Percentiles rank a stretch among this genome's conserved stretches.
Evolutionary conservation across 37 sponge, comb jelly and placozoan genomes (phyloP).

Genomic region (Aplysina aerophoba): DNA sequence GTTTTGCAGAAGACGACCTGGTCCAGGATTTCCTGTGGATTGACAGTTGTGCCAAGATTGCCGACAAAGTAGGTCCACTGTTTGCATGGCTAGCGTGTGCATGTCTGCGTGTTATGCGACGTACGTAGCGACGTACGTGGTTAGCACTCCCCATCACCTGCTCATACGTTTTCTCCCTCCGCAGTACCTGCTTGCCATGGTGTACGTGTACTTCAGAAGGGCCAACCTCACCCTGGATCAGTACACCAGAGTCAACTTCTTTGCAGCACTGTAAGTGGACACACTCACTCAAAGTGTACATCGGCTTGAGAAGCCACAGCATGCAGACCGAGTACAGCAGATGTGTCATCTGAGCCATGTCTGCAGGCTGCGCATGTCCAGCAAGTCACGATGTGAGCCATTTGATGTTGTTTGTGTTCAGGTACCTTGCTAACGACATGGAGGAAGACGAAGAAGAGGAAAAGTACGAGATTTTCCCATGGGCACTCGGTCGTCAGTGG

Average conservation of each 20-base stretch:
- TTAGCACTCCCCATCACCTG: no score
- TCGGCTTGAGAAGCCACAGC: no score
- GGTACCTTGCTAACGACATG: conserved; percentile 86
- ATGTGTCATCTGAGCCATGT: no score
- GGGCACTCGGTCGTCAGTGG: conserved; percentile 82
- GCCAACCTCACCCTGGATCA: conserved; percentile 57
- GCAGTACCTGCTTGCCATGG: conserved; percentile 88
- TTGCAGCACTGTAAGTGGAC: conserved; percentile 70
- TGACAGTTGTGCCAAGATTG: conserved; percentile 74
- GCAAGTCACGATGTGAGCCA: no score
- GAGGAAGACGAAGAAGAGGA: conserved; percentile 91
- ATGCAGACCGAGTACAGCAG: no score
- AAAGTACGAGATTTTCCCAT: conserved; percentile 87
- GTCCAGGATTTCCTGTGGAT: conserved; percentile 84
- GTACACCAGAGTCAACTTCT: conserved; percentile 73
- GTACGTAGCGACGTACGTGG: no score
- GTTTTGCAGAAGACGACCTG: conserved; percentile 59
- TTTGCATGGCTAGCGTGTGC: no score
- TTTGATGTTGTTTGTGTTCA: not conserved
- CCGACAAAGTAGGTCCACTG: conserved; percentile 65
- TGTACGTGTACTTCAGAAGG: conserved; percentile 86
- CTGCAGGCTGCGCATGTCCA: no score
- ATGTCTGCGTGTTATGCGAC: no score
- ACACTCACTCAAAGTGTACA: no score
- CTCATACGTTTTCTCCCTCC: not conserved